phyloP scores from a whole-genome alignment of 23 tunicate genomes.

The Halocynthia aurantium region DNA sequence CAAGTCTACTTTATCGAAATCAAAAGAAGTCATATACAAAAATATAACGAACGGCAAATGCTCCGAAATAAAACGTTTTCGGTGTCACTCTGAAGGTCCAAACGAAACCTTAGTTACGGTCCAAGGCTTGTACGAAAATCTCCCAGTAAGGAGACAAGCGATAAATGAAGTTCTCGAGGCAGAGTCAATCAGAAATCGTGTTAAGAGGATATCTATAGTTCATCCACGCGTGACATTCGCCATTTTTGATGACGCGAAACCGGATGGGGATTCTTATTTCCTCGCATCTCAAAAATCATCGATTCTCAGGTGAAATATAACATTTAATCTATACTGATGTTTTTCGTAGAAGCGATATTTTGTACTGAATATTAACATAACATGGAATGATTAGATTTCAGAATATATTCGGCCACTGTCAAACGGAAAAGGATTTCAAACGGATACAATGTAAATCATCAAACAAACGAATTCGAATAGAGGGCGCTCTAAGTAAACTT shows the following conservation, averaged over 20 bases:
- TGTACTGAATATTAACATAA: too few relatives aligned
- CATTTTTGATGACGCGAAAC: not conserved
- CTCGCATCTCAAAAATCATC: too few relatives aligned
- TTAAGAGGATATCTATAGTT: slow-evolving; percentile 24
- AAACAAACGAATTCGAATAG: not conserved
- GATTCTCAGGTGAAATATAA: too few relatives aligned
- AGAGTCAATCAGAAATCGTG: slow-evolving; percentile 7
- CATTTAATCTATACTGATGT: too few relatives aligned
- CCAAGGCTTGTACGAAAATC: slow-evolving; percentile 12
- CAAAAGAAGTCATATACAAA: too few relatives aligned
- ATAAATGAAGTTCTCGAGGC: slow-evolving; percentile 11
- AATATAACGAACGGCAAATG: too few relatives aligned
- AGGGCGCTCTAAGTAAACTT: slow-evolving; percentile 1
- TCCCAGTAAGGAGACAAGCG: slow-evolving; percentile 20
- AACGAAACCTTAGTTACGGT: slow-evolving; percentile 36
- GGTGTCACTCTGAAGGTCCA: not conserved
- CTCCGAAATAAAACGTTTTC: not conserved
- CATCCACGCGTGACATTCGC: slow-evolving; percentile 25
- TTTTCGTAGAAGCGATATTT: too few relatives aligned
- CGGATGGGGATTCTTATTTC: too few relatives aligned
- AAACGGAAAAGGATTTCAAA: not conserved
- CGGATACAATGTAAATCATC: not conserved
- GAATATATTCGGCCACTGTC: slow-evolving; percentile 2
- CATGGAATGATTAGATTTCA: slow-evolving; percentile 2
- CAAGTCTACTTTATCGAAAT: too few relatives aligned